Evolutionary conservation across 2,113 vertebrate species (phyloP), one percentile per base, ranked within the genome.

Genomic region (Phodopus roborovskii): DNA sequence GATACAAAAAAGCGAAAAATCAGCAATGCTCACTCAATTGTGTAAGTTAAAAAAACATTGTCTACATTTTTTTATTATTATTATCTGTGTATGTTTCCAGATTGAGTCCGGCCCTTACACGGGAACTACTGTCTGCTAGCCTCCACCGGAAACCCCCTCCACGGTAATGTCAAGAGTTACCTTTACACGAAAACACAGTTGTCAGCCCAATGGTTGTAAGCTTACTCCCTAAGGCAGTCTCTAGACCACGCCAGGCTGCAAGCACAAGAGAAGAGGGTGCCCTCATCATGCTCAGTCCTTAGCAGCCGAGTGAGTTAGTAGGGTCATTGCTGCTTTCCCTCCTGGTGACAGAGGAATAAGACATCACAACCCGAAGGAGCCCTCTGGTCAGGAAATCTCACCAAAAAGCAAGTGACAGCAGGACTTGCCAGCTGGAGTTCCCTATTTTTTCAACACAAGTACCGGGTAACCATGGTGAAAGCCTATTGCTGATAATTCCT

Each of bases 401-500:
- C 86, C 77, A 94, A 94, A 94, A n/a, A 88, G 73, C 24, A 90
- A 81, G 79, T 0, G 1, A 42, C 22, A 28, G 42, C 12, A 48
- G 20, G 39, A 36, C 19, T 42, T 58, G 58, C 62, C 68, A 8
- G 42, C 81, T 86, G 64, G 56, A 92, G 75, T 68, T 58, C 73
- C 78, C 86, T 71, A 88, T 81, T 88, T 82, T 91, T 77, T 77
- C 84, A 90, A 89, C 90, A 33, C 45, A 90, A 85, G 70, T 7
- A 53, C 7, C 45, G 19, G 64, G 74, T 64, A 77, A 90, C 36
- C n/a, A 91, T 79, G 7, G 48, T 36, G 28, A 93, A 93, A 60
- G 53, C 53, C 62, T 92, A 73, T 75, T 81, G 94, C 7, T 16
- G 78, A 94, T 33, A 95, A 96, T 90, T 68, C 97, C 90, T 36